Evolutionary conservation across 2,113 vertebrate species (phyloP).

Genomic region (Platichthys flesus): DNA sequence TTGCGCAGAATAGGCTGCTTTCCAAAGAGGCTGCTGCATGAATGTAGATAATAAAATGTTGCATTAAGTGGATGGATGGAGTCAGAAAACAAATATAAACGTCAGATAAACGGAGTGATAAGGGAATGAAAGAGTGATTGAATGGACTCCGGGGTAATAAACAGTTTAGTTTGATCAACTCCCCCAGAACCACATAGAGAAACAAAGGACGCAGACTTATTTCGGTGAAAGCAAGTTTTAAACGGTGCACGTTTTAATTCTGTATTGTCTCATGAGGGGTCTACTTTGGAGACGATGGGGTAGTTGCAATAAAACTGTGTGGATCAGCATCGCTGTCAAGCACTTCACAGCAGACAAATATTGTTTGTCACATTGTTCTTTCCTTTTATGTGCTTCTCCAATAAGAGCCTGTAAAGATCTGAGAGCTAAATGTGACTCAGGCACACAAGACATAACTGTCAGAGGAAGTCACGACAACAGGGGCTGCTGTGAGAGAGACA

Average conservation of each 20-base stretch:
- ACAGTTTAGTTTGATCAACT: conserved; percentile 49
- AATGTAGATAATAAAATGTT: conserved; percentile 68
- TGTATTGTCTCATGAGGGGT: conserved; percentile 9
- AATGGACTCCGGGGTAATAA: conserved; percentile 54
- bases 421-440: neutral
- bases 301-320: conserved; percentile 26
- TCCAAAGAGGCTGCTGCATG: conserved; percentile 55
- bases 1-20: conserved; percentile 54
- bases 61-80: conserved; percentile 65
- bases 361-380: conserved; percentile 1
- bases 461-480: neutral
- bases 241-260: conserved; percentile 22
- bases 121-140: conserved; percentile 59
- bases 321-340: conserved; percentile 6
- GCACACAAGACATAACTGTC: neutral
- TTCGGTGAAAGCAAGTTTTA: conserved; percentile 9
- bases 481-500: neutral
- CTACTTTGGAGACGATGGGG: conserved; percentile 31
- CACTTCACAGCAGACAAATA: conserved; percentile 16
- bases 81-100: conserved; percentile 65
- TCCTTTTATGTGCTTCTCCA: conserved; percentile 2
- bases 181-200: conserved; percentile 12
- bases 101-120: conserved; percentile 67
- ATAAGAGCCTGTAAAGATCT: neutral
- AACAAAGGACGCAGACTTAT: neutral